Conservation (phyloP, 2,888 invertebrate species). For the Cheilosia pagana region DNA sequence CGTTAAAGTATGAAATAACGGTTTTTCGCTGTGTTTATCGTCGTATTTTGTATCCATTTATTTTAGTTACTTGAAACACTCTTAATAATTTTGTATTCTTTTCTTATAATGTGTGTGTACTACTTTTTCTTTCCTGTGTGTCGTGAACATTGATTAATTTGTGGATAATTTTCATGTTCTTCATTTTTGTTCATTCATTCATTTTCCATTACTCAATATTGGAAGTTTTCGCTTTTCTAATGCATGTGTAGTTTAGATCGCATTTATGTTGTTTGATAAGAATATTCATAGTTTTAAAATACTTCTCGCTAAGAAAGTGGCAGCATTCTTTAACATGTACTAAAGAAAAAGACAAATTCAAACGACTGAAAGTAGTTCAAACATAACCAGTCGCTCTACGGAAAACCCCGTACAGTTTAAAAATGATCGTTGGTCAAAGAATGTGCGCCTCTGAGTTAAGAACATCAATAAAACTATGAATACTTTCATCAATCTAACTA, state of each 20-base stretch:
- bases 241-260: slow-evolving; percentile 52
- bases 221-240: slow-evolving; percentile 57
- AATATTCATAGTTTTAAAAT: slow-evolving; percentile 14
- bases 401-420: too few species aligned
- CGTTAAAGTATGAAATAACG: slow-evolving; percentile 81
- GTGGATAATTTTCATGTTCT: slow-evolving; percentile 36
- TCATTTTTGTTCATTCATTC: slow-evolving; percentile 45
- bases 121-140: slow-evolving; percentile 49
- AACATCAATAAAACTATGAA: slow-evolving; percentile 8
- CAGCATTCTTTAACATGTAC: too few species aligned
- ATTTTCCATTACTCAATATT: slow-evolving; percentile 52
- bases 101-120: slow-evolving; percentile 2
- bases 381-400: too few species aligned
- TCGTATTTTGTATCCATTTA: slow-evolving; percentile 32
- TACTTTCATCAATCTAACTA: slow-evolving; percentile 30
- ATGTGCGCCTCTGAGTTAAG: background rate
- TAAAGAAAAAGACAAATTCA: too few species aligned
- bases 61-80: background rate
- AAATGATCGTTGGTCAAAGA: too few species aligned
- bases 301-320: background rate
- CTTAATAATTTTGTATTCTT: slow-evolving; percentile 27
- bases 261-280: slow-evolving; percentile 25
- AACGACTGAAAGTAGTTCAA: too few species aligned
- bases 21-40: slow-evolving; percentile 56
- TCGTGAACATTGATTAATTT: slow-evolving; percentile 26